Evolutionary conservation across 2,888 invertebrate genomes (phyloP), one percentile per base, ranked within the genome.

Genomic region (Geophilus truncorum): DNA sequence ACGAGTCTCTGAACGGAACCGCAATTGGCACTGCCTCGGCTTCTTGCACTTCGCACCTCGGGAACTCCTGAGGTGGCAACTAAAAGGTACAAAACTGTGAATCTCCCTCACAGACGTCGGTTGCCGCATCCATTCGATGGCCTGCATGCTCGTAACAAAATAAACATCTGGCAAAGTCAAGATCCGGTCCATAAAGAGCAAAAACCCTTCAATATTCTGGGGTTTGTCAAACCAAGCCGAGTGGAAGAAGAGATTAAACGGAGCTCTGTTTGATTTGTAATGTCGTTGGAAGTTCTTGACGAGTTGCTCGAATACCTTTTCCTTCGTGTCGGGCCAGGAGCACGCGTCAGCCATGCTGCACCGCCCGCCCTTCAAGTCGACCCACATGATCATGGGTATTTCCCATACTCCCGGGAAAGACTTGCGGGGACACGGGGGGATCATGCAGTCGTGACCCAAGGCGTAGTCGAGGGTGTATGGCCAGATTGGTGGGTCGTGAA

Each of bases 351-450:
- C 96, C 96, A 96, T 97, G 9, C 96, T 96, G 86, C 96, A 96
- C 83, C 96, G 91, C 12, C 96, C 96, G 62, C 96, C 96, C 85
- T 95, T 95, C 85, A 96, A 89, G 87, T 96, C 96, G 88, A 96
- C 95, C 96, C 96, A 96, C 96, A 96, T 96, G 81, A 96, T 96
- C 96, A 96, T 96, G 78, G 96, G 96, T 34, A 96, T 95, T 90
- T 96, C 96, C 97, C 96, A 96, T 62, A 96, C 93, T 83, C 96
- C 81, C 84, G 96, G 96, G 87, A 95, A 97, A 62, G 95, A 95
- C 85, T 94, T 92, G 7, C 95, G 96, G 9, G 96, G 96, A 86
- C 96, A 96, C 0, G 96, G 96, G 70, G 96, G 96, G 85, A 97
- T 96, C 95, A 96, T 96, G 85, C 96, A 97, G 86, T 96, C 96